phyloP scores from a whole-genome alignment of 1,140 invertebrate genomes.

The Drosophila willistoni region DNA sequence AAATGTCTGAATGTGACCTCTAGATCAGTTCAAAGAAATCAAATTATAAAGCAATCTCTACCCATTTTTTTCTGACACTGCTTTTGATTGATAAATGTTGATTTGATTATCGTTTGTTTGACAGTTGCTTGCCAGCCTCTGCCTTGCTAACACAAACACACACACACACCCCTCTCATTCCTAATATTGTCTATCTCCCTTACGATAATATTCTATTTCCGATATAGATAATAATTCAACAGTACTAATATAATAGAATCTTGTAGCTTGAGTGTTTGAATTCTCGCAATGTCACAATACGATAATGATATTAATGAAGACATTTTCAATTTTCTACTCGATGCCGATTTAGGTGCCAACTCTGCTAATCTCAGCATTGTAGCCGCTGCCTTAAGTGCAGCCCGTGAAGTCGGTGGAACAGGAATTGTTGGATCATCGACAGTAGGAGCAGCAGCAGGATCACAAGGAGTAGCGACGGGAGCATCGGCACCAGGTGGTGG shows the following conservation, averaged over 20 bases:
- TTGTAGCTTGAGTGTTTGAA: slow-evolving; percentile 7
- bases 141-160: too few species aligned
- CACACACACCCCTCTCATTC: neutral
- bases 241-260: neutral
- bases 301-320: slow-evolving; percentile 35
- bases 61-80: too few species aligned
- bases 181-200: neutral
- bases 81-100: too few species aligned
- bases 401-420: slow-evolving; percentile 50
- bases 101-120: too few species aligned
- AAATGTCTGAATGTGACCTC: too few species aligned
- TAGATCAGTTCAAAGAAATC: too few species aligned
- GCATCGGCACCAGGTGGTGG: slow-evolving; percentile 4
- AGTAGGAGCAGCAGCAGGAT: slow-evolving; percentile 1
- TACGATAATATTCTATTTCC: neutral
- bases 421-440: slow-evolving; percentile 8
- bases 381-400: slow-evolving; percentile 65
- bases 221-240: too few species aligned
- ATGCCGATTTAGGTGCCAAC: slow-evolving; percentile 48
- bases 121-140: too few species aligned
- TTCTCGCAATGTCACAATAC: slow-evolving; percentile 25
- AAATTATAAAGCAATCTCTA: too few species aligned
- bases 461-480: slow-evolving; percentile 28
- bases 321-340: slow-evolving; percentile 15
- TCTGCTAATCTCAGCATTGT: slow-evolving; percentile 72